Evolutionary conservation across 2,113 vertebrate genomes (phyloP).

Genomic region (Hydrolagus affinis): DNA sequence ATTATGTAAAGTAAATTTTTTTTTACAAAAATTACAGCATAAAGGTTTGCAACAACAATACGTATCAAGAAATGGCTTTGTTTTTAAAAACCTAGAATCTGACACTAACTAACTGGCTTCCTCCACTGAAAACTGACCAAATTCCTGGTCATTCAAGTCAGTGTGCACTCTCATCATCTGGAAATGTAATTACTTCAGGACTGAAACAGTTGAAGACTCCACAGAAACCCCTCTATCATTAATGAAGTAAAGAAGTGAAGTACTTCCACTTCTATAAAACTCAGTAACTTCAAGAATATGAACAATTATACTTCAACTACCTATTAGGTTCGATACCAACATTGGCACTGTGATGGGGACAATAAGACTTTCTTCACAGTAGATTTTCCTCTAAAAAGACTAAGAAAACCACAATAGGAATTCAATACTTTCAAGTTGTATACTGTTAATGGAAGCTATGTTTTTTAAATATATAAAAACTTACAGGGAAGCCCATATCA

Average conservation of each 20-base stretch:
- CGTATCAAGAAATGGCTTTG: too few relatives aligned
- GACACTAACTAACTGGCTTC: too few relatives aligned
- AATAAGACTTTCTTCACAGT: neutral
- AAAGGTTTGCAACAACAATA: neutral
- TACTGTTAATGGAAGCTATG: neutral
- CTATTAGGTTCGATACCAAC: neutral
- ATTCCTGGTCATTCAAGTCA: too few relatives aligned
- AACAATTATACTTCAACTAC: neutral
- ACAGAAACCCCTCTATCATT: too few relatives aligned
- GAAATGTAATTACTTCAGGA: too few relatives aligned
- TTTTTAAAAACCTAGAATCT: too few relatives aligned
- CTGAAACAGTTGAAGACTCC: too few relatives aligned
- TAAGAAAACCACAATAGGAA: neutral
- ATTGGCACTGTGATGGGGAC: neutral
- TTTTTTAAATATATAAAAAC: constrained; percentile 37
- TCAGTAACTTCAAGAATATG: neutral
- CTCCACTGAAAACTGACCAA: too few relatives aligned
- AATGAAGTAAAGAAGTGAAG: too few relatives aligned
- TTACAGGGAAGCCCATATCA: constrained; percentile 98
- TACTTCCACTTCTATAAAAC: neutral
- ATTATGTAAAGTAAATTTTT: neutral
- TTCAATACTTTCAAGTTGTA: neutral
- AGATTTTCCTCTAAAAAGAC: neutral
- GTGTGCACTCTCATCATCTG: too few relatives aligned
- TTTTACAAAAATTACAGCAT: neutral